Percentiles rank a stretch among this genome's conserved stretches.
Evolutionary conservation across 1,140 invertebrate species (phyloP).

Genomic region (Xylocopa sonorina): DNA sequence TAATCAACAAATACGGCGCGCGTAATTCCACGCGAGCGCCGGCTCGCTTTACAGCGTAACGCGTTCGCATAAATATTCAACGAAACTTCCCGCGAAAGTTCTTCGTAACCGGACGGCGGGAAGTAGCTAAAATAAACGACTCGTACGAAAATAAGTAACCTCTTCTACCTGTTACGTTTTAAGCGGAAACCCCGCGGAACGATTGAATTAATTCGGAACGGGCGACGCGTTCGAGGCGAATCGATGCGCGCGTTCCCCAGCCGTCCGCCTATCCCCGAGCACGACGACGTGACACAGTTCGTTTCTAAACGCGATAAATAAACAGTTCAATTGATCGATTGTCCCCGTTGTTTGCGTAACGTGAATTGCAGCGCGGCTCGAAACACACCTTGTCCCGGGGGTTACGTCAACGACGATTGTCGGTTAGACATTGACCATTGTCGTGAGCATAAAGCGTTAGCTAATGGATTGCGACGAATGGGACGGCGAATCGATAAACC

Average conservation of each 20-base stretch:
- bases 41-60: neutral
- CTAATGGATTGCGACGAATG: neutral
- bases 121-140: conserved; percentile 43
- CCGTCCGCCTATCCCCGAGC: no score
- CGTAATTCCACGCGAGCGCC: neutral
- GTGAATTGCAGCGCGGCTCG: conserved; percentile 22
- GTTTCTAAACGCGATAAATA: conserved; percentile 21
- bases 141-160: conserved; percentile 35
- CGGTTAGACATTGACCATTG: conserved; percentile 25
- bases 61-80: neutral
- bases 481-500: neutral
- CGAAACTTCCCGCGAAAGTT: neutral
- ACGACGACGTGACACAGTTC: conserved; percentile 16
- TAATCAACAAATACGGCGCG: neutral
- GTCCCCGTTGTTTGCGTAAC: conserved; percentile 35
- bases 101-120: neutral
- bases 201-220: neutral
- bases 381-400: conserved; percentile 24
- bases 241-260: no score
- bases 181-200: conserved; percentile 12
- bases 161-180: conserved; percentile 39
- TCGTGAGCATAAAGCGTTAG: neutral
- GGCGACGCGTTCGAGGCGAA: neutral
- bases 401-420: conserved; percentile 37
- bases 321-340: conserved; percentile 35